Evolutionary conservation across 2,797 vertebrate species (phyloP).

Genomic region (Fundulus diaphanus): DNA sequence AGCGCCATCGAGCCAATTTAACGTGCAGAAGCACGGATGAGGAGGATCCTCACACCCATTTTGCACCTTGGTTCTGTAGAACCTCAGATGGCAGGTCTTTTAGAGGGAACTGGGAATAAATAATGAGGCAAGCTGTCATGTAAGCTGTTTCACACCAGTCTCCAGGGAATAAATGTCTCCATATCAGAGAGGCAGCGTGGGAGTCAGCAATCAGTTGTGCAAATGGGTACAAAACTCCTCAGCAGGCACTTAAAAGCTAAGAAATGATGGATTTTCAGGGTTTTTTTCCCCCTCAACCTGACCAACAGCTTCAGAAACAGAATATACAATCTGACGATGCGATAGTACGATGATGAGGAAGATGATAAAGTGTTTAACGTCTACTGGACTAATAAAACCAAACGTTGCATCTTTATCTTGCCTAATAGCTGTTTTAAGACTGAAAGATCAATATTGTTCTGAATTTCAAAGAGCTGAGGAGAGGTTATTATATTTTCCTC

Average conservation of each 20-base stretch:
- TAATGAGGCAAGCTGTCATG: slow-evolving; percentile 3
- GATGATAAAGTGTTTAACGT: not conserved
- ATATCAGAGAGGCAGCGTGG: not conserved
- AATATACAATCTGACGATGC: not conserved
- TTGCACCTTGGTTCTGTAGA: not conserved
- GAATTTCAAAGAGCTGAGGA: not conserved
- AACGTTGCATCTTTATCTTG: not conserved
- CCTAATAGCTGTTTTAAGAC: not conserved
- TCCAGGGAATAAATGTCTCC: not conserved
- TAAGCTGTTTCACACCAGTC: slow-evolving; percentile 1
- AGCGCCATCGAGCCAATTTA: not conserved
- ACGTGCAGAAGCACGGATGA: not conserved
- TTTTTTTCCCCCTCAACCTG: not conserved
- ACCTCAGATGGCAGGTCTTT: not conserved
- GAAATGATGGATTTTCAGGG: not conserved
- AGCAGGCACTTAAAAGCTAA: not conserved
- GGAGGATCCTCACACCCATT: not conserved
- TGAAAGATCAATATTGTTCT: not conserved
- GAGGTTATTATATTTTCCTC: not conserved
- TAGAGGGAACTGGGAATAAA: not conserved
- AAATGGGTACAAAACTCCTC: not conserved
- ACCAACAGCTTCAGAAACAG: not conserved
- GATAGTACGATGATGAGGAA: not conserved
- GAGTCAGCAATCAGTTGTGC: not conserved
- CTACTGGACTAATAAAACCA: not conserved